These are phyloP conservation scores for Plusia festucae DNA, from an alignment of 2,888 invertebrate genomes.

Conservation along the genomic window DNA sequence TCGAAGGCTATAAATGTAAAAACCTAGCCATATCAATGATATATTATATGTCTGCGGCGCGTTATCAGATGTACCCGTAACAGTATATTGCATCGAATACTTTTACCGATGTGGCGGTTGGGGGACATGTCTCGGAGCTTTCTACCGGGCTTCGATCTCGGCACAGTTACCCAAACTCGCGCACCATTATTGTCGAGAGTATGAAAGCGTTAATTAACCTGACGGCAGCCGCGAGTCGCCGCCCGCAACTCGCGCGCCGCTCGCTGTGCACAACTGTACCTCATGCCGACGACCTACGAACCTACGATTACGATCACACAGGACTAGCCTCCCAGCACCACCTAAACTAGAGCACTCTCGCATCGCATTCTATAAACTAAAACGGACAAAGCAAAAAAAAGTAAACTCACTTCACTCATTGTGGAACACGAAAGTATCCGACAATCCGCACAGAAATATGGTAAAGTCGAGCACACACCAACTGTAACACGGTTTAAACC, in stretches of 20 bases:
- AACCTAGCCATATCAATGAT: constrained; percentile 78
- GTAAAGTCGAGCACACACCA: constrained; percentile 63
- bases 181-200: constrained; percentile 64
- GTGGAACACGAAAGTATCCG: constrained; percentile 66
- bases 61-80: constrained; percentile 81
- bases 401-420: constrained; percentile 86
- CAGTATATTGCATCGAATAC: constrained; percentile 71
- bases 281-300: constrained; percentile 84
- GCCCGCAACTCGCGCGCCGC: constrained; percentile 53
- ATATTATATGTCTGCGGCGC: constrained; percentile 75
- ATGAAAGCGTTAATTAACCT: constrained; percentile 73
- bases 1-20: constrained; percentile 68
- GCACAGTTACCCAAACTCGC: constrained; percentile 73
- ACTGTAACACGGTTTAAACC: constrained; percentile 80
- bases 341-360: constrained; percentile 76
- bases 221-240: constrained; percentile 57
- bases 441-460: constrained; percentile 60
- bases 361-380: constrained; percentile 70
- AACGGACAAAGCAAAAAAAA: constrained; percentile 51
- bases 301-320: constrained; percentile 75
- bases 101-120: constrained; percentile 66
- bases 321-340: constrained; percentile 69
- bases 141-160: constrained; percentile 70
- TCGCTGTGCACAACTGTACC: constrained; percentile 56
- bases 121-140: constrained; percentile 71